Conservation (phyloP, 2,888 invertebrate species). For the Drosophila anomalata region DNA sequence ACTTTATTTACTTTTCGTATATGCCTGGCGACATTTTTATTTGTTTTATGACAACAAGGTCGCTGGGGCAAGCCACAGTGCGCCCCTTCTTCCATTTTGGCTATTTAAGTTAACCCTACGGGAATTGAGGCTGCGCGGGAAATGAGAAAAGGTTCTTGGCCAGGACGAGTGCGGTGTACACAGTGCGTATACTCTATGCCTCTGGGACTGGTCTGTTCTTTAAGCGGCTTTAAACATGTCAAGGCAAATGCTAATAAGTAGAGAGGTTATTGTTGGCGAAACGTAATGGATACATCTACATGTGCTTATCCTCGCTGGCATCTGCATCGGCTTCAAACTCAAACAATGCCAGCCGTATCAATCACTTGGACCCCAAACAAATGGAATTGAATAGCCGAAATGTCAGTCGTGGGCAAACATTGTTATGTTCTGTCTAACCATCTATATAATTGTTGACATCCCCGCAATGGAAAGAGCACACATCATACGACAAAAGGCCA, state of each 20-base stretch:
- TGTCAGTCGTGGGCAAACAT: slow-evolving; percentile 32
- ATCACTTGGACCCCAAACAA: slow-evolving; percentile 23
- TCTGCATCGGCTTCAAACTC: slow-evolving; percentile 7
- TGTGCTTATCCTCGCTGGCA: background rate
- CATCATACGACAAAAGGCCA: background rate
- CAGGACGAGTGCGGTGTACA: background rate
- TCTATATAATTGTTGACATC: slow-evolving; percentile 42
- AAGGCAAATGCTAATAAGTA: slow-evolving; percentile 24
- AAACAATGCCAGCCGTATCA: slow-evolving; percentile 21
- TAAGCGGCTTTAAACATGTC: slow-evolving; percentile 34
- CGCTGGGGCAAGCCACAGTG: slow-evolving; percentile 54
- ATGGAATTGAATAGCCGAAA: slow-evolving; percentile 31
- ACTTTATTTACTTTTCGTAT: slow-evolving; percentile 58
- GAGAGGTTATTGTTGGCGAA: background rate
- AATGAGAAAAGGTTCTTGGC: background rate
- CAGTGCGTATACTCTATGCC: slow-evolving; percentile 8
- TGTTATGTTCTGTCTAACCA: slow-evolving; percentile 32
- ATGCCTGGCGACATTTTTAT: slow-evolving; percentile 63
- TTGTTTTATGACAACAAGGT: slow-evolving; percentile 64
- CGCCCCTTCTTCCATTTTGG: slow-evolving; percentile 12
- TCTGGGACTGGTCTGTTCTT: slow-evolving; percentile 13
- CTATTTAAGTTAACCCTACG: slow-evolving; percentile 63
- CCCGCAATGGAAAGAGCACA: slow-evolving; percentile 26
- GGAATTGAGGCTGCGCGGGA: slow-evolving; percentile 56
- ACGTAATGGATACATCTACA: slow-evolving; percentile 19